Percentiles rank a stretch among this genome's conserved stretches.
phyloP scores from a whole-genome alignment of 2,888 invertebrate genomes.

The Lepidonotus clava region DNA sequence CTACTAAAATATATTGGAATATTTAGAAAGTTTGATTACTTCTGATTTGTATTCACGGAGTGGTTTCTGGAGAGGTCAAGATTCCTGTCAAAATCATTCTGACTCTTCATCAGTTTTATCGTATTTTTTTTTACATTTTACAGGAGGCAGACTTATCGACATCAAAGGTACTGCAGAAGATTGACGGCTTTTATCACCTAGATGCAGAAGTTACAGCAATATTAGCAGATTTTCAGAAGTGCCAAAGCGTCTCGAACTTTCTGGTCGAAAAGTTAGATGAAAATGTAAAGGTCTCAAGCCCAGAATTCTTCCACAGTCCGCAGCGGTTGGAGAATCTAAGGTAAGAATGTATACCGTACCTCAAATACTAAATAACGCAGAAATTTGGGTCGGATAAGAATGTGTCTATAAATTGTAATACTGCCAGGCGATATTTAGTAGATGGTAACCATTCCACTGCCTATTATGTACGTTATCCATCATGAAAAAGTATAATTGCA shows the following conservation, averaged over 20 bases:
- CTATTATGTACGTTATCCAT: background rate
- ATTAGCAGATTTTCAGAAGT: conserved; percentile 74
- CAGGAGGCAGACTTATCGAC: conserved; percentile 74
- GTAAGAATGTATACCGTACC: conserved; percentile 63
- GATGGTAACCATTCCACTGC: too few relatives aligned
- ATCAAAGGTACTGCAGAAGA: conserved; percentile 70
- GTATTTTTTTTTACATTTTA: conserved; percentile 55
- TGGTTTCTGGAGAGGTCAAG: too few relatives aligned
- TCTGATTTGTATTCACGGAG: too few relatives aligned
- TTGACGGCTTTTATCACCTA: conserved; percentile 70
- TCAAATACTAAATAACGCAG: too few relatives aligned
- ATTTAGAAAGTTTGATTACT: too few relatives aligned
- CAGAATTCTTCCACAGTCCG: conserved; percentile 74
- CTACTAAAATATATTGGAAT: too few relatives aligned
- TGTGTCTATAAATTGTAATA: too few relatives aligned
- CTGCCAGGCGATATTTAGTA: too few relatives aligned
- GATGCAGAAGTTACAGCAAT: conserved; percentile 71
- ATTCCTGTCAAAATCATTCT: too few relatives aligned
- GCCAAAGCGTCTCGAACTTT: conserved; percentile 73
- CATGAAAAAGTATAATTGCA: background rate
- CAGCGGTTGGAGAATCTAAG: conserved; percentile 73
- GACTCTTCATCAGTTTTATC: too few relatives aligned
- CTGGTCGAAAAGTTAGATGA: conserved; percentile 77
- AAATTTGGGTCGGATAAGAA: too few relatives aligned
- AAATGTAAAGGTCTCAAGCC: conserved; percentile 71